Base-by-base conservation (phyloP, 2,888 invertebrate species). In the Lasius fuliginosus region DNA sequence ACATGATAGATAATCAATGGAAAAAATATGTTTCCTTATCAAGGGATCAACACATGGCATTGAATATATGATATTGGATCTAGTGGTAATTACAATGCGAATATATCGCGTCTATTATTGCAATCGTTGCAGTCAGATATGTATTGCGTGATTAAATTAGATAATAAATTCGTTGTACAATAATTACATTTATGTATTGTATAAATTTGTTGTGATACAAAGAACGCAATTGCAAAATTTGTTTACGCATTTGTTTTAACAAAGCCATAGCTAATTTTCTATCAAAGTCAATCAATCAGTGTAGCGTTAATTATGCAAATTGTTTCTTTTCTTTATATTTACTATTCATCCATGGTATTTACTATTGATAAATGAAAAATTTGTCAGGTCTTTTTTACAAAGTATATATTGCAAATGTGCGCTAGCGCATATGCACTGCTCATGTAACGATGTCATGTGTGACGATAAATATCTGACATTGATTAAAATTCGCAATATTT, bases 91-190 rank as follows among this genome's bases (percentile, higher is more conserved):
- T 42, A 30, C 3, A 40, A 77, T 4, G 0, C 33, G 9, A 60
- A 73, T 30, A 42, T 71, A 68, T 15, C 11, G 6, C 18, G 33
- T 0, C 11, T 33, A 68, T 58, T 30, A 6, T 42, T 73, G 5
- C 46, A 18, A 42, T n/a, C 36, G 36, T 56, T 58, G 8, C 49
- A 33, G 15, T 69, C 42, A 23, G 8, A 8, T 53, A 53, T 33
- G 11, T 42, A 60, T 81, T 60, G 73, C 46, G 40, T 69, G n/a
- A 71, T 79, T 79, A 60, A 79, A 71, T 79, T 5, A 60, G 62
- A 81, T 71, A 71, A 79, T 79, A 81, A 65, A 53, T 60, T 4
- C n/a, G 46, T 15, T 60, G 23, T 18, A 46, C 0, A n/a, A 15
- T 60, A 60, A 81, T 81, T 46, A 46, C 23, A 58, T 79, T 69